Evolutionary conservation across 2,797 vertebrate genomes (phyloP).

Genomic region (Leptodactylus fallax): DNA sequence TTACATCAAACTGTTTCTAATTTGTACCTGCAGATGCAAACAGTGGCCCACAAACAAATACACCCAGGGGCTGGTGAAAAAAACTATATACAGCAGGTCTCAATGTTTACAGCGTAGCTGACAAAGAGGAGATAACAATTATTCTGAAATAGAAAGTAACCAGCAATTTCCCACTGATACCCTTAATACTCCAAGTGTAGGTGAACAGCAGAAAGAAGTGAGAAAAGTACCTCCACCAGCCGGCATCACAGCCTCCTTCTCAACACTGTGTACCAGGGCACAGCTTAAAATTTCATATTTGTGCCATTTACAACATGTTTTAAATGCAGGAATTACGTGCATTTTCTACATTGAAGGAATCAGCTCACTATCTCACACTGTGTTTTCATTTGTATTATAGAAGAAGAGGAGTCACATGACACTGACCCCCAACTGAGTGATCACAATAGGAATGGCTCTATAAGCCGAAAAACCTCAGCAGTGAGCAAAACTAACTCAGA

Average conservation of each 20-base stretch:
- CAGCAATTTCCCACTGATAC: constrained; percentile 43
- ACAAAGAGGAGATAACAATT: constrained; percentile 43
- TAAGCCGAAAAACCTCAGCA: constrained; percentile 54
- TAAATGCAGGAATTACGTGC: constrained; percentile 57
- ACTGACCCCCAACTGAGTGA: constrained; percentile 61
- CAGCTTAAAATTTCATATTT: constrained; percentile 58
- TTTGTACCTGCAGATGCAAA: constrained; percentile 24
- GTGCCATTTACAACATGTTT: constrained; percentile 55
- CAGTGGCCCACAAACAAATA: constrained; percentile 19
- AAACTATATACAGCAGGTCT: constrained; percentile 13
- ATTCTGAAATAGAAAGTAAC: constrained; percentile 36
- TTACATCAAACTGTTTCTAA: constrained; percentile 28
- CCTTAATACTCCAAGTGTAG: constrained; percentile 39
- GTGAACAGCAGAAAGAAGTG: constrained; percentile 57
- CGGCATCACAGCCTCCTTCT: constrained; percentile 58
- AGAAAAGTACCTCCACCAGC: constrained; percentile 57
- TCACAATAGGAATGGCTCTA: constrained; percentile 63
- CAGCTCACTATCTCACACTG: constrained; percentile 63
- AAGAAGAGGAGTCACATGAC: constrained; percentile 61
- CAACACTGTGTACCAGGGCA: constrained; percentile 54
- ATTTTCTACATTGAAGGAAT: constrained; percentile 59
- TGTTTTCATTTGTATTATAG: constrained; percentile 63
- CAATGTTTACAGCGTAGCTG: constrained; percentile 21
- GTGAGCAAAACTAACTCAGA: constrained; percentile 56
- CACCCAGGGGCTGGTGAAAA: constrained; percentile 13